Evolutionary conservation across 2,797 vertebrate genomes (phyloP).

Genomic region (Eospalax fontanierii): DNA sequence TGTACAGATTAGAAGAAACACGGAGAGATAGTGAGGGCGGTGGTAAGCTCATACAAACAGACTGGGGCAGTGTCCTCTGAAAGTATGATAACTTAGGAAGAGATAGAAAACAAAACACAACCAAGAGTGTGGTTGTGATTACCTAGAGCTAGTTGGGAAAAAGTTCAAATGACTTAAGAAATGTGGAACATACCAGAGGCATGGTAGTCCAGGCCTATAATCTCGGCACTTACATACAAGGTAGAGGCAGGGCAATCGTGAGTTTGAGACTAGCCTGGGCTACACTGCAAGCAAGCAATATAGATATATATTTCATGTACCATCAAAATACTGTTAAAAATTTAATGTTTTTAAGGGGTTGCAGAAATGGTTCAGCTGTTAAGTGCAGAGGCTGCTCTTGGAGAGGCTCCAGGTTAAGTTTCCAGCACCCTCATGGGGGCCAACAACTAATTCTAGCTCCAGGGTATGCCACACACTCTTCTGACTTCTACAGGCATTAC

Average conservation of each 20-base stretch:
- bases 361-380: too few species aligned
- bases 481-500: too few species aligned
- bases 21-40: constrained; percentile 6
- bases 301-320: constrained; percentile 10
- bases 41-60: constrained; percentile 18
- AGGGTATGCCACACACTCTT: too few species aligned
- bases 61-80: background rate
- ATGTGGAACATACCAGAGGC: background rate
- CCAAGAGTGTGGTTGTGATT: constrained; percentile 1
- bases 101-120: background rate
- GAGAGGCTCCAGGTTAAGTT: too few species aligned
- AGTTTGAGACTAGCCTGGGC: background rate
- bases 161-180: background rate
- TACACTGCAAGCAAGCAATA: background rate
- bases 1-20: constrained; percentile 46
- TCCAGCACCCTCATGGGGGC: too few species aligned
- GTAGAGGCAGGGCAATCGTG: too few species aligned
- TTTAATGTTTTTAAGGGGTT: background rate
- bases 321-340: constrained; percentile 30
- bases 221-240: background rate
- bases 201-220: background rate
- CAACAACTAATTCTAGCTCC: too few species aligned
- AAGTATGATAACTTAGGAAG: background rate
- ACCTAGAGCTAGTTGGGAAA: background rate
- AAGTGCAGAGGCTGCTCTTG: too few species aligned